Conservation (phyloP, 2,113 vertebrate genomes). For the Neotoma lepida region DNA sequence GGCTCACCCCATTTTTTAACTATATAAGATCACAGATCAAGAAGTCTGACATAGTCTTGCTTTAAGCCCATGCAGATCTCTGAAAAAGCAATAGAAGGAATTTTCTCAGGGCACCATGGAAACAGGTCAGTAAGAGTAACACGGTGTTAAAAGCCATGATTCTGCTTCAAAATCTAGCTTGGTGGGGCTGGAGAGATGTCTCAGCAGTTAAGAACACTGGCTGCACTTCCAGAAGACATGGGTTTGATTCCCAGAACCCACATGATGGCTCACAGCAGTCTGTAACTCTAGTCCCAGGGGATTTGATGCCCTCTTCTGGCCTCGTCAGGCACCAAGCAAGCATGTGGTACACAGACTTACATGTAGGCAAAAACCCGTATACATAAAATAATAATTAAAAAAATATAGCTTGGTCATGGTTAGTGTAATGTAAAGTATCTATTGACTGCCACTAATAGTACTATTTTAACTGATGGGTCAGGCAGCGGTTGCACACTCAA, state of each 20-base stretch:
- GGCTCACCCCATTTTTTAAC: neutral
- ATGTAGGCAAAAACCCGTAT: neutral
- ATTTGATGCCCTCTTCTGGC: neutral
- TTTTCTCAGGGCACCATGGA: constrained; percentile 16
- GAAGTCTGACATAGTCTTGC: neutral
- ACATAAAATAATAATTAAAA: constrained; percentile 11
- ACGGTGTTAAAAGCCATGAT: constrained; percentile 16
- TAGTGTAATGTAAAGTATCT: constrained; percentile 27
- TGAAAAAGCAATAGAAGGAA: constrained; percentile 32
- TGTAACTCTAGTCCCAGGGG: neutral
- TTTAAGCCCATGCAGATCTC: constrained; percentile 27
- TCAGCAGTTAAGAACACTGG: neutral
- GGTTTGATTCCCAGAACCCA: neutral
- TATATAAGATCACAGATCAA: neutral
- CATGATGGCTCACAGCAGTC: neutral
- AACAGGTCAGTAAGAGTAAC: neutral
- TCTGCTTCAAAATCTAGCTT: constrained; percentile 39
- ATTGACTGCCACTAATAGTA: neutral
- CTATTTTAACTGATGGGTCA: neutral
- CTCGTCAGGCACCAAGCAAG: neutral
- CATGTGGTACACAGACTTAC: neutral
- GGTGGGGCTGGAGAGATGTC: neutral
- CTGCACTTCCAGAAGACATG: neutral
- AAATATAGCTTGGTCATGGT: constrained; percentile 30
- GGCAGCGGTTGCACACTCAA: neutral